Base-by-base conservation (phyloP, 2,113 vertebrate genomes). In the Ancistrus triradiatus region DNA sequence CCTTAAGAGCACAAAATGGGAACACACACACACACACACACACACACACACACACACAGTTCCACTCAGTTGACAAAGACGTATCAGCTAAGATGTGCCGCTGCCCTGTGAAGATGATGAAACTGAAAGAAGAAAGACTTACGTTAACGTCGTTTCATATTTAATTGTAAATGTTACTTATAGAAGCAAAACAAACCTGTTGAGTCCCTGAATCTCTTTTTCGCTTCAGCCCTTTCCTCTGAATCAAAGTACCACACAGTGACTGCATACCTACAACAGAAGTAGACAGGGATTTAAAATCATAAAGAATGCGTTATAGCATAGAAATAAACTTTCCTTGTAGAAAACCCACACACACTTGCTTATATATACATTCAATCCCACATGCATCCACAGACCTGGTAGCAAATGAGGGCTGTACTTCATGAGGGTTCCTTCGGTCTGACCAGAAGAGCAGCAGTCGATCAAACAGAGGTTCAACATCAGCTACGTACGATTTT, bases 201-300 rank as follows among this genome's bases (percentile, higher is more conserved):
- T 73, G 90, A 78, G 78, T 86, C 88, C 76, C 82, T 91, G 85
- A 95, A 95, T 80, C 91, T 93, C 71, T 91, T 91, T 85, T 92
- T 98, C 40, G 95, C 95, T 86, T 93, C 91, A 10, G 94, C 93
- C 78, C 95, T 85, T 75, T 98, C 95, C 78, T 96, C 88, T 0
- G 92, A 91, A 84, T 98, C 93, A 65, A 97, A 98, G 81, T 98
- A 98, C 95, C 95, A 98, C 40, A 97, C 95, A 0, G 95, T 98
- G 86, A 98, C 89, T 57, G 95, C 95, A 14, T 96, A 98, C 75
- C 95, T 98, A 78, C 15, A 65, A 78, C 74, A 79, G 25, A 84
- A 55, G 74, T 21, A 24, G 69, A 72, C 15, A 43, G 3, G 7
- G 2, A 22, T 6, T 25, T 19, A 24, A 6, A 14, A 37, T 55